Conservation (phyloP, 2,113 vertebrate species). For the Opisthocomus hoazin region DNA sequence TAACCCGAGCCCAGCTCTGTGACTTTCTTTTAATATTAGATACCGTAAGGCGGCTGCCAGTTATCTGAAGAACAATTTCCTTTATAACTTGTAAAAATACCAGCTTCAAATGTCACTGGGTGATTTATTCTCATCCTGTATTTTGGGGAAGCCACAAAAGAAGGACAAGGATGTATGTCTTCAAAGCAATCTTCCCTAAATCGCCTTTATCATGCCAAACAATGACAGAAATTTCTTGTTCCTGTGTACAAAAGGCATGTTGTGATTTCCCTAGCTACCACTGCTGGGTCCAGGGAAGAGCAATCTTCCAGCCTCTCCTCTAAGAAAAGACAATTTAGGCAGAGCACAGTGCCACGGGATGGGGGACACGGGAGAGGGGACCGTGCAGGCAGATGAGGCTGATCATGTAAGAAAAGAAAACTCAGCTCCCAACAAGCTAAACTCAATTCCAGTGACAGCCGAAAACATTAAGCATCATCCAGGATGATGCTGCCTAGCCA, state of each 20-base stretch:
- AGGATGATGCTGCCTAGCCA: neutral
- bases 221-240: neutral
- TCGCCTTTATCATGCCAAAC: neutral
- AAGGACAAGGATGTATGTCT: neutral
- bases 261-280: neutral
- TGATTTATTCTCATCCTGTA: neutral
- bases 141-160: neutral
- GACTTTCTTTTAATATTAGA: neutral
- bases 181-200: neutral
- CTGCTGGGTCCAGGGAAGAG: neutral
- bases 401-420: rapidly evolving
- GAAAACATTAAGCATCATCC: neutral
- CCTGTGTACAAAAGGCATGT: neutral
- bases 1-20: neutral
- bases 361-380: too few species aligned
- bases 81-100: neutral
- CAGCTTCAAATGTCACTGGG: neutral
- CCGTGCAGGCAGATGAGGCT: neutral
- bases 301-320: neutral
- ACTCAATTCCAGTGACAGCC: neutral
- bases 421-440: neutral
- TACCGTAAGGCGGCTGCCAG: neutral
- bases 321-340: neutral
- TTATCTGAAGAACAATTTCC: neutral
- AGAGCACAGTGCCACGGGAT: neutral